Evolutionary conservation across 1,140 invertebrate species (phyloP), one percentile per base, ranked within the genome.

Genomic region (Protaetia brevitarsis): DNA sequence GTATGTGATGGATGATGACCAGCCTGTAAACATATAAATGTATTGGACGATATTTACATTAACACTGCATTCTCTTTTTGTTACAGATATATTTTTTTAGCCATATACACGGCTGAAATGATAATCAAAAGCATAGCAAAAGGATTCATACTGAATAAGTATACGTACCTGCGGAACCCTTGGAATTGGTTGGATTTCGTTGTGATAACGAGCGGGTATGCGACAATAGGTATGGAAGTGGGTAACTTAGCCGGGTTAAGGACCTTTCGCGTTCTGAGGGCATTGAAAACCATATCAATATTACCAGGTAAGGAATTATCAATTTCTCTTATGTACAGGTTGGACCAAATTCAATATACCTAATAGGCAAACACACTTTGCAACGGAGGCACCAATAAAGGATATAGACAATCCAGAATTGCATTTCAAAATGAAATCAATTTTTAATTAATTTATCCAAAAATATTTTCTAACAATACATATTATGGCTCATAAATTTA

Each of bases 111-210:
- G 69, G 84, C 90, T 73, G 96, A 98, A 86, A 95, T 96, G 91
- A 87, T 96, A 76, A 92, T 97, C 77, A 97, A 97, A 84, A 89
- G 93, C 66, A 88, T 96, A 76, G 94, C 95, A 65, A 95, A 97
- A 82, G 96, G 96, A 70, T 96, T 98, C 81, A 90, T 97, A 75
- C 81, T 97, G 62, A 93, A 96, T 82, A 95, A 95, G 79, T 96
- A 96, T 81, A 96, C 96, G 41, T 98, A 98, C 81, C 84, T 98
- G 64, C 82, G 95, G 73, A 97, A 97, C 83, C 92, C 93, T 3
- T 98, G 95, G 95, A 98, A 97, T 81, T 97, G 95, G 93, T 81
- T 97, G 76, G 95, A 97, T 82, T 97, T 98, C 81, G 88, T 95
- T 37, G 94, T 97, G 59, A 96, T 98, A 71, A 89, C 93, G 29